These are phyloP conservation scores for Helarctos malayanus DNA, from an alignment of 2,797 vertebrate species.

Conservation along the genomic window DNA sequence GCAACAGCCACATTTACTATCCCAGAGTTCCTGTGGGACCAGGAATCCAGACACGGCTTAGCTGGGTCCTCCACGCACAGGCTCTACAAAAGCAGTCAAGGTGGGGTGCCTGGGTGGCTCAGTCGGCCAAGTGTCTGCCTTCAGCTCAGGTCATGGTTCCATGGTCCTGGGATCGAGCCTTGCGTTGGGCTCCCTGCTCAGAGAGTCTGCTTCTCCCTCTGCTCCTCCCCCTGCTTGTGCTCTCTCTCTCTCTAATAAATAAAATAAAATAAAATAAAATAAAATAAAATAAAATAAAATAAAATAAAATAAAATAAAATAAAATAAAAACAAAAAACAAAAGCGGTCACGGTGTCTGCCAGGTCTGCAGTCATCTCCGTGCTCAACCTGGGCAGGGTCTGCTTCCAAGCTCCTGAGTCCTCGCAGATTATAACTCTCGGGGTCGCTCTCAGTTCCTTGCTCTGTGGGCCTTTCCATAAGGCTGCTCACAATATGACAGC, in stretches of 20 bases:
- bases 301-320: too few species aligned
- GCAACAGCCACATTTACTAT: rapidly evolving
- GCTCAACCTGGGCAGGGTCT: neutral
- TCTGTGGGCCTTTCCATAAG: rapidly evolving
- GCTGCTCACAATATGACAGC: rapidly evolving
- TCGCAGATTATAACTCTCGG: neutral
- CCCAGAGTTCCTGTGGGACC: neutral
- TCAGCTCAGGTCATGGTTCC: neutral
- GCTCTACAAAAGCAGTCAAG: neutral
- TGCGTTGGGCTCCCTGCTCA: neutral
- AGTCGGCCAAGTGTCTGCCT: neutral
- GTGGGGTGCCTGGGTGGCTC: neutral
- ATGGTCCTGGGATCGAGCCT: neutral
- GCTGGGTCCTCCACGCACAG: neutral
- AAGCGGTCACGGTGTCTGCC: rapidly evolving
- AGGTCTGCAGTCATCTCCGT: too few species aligned
- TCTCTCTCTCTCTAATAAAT: neutral
- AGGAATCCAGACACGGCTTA: neutral
- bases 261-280: too few species aligned
- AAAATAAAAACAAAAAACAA: neutral
- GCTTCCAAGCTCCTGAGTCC: neutral
- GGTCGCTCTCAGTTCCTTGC: neutral
- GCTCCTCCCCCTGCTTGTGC: neutral
- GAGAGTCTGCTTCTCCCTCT: neutral
- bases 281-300: too few species aligned